Conservation (phyloP, 1,140 invertebrate genomes). For the Akabosia matsudoensis region DNA sequence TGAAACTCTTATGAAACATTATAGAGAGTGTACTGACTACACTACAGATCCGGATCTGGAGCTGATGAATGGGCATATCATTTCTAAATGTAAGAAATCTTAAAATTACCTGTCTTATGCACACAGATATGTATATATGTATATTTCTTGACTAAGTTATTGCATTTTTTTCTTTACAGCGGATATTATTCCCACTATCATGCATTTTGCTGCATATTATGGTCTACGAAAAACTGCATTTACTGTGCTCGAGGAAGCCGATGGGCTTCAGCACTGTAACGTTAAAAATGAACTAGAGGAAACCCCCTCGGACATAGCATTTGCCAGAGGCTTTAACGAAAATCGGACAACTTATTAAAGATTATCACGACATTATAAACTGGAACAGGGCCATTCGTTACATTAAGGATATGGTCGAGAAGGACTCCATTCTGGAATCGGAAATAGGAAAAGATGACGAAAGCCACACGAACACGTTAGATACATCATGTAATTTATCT, state of each 20-base stretch:
- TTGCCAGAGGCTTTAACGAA: not conserved
- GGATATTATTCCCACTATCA: constrained; percentile 80
- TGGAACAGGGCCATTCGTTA: not conserved
- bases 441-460: not conserved
- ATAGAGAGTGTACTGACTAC: constrained; percentile 31
- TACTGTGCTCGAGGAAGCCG: constrained; percentile 65
- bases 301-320: constrained; percentile 38
- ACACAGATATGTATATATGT: not conserved
- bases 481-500: too few species aligned
- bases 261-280: constrained; percentile 37
- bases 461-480: too few species aligned
- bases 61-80: constrained; percentile 42
- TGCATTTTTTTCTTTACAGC: constrained; percentile 22
- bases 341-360: constrained; percentile 36
- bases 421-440: not conserved
- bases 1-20: constrained; percentile 35
- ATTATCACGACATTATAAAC: constrained; percentile 28
- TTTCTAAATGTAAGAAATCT: constrained; percentile 33
- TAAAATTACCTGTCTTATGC: not conserved
- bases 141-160: not conserved
- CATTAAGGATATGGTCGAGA: constrained; percentile 11
- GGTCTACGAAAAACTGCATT: constrained; percentile 77
- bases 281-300: constrained; percentile 32
- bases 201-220: constrained; percentile 82
- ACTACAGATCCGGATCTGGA: constrained; percentile 36